These are phyloP conservation scores for Trichacis sp. DNA, from an alignment of 2,888 invertebrate species.

Conservation along the genomic window DNA sequence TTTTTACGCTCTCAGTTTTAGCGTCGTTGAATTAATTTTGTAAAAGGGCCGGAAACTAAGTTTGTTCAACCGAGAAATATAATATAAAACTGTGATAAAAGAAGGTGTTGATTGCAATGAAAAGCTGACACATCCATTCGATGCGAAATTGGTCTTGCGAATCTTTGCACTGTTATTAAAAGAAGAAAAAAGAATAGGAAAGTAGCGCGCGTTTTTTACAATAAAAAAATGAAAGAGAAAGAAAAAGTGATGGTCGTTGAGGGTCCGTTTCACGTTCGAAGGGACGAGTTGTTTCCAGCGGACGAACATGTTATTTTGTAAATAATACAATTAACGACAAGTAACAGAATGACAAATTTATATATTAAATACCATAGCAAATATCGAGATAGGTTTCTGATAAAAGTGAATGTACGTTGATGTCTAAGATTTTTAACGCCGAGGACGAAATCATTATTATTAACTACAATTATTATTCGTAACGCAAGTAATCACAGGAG, in stretches of 20 bases:
- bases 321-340: conserved; percentile 50
- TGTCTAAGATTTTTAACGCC: conserved; percentile 67
- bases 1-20: too few relatives aligned
- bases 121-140: neutral
- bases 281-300: neutral
- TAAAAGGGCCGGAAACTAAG: too few relatives aligned
- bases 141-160: conserved; percentile 7
- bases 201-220: conserved; percentile 8
- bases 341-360: conserved; percentile 54
- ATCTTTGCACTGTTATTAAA: conserved; percentile 1
- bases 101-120: neutral
- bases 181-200: neutral
- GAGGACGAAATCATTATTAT: conserved; percentile 49
- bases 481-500: conserved; percentile 54
- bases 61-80: too few relatives aligned
- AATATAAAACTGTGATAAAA: too few relatives aligned
- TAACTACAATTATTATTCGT: conserved; percentile 61
- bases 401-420: conserved; percentile 68
- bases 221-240: conserved; percentile 16
- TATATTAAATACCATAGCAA: conserved; percentile 64
- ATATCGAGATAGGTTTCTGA: conserved; percentile 66
- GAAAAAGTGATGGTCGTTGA: neutral
- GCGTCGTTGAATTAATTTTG: too few relatives aligned
- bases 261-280: conserved; percentile 7
- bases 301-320: conserved; percentile 42